phyloP scores from a whole-genome alignment of 1,140 invertebrate genomes.

The Pomacea maculata region DNA sequence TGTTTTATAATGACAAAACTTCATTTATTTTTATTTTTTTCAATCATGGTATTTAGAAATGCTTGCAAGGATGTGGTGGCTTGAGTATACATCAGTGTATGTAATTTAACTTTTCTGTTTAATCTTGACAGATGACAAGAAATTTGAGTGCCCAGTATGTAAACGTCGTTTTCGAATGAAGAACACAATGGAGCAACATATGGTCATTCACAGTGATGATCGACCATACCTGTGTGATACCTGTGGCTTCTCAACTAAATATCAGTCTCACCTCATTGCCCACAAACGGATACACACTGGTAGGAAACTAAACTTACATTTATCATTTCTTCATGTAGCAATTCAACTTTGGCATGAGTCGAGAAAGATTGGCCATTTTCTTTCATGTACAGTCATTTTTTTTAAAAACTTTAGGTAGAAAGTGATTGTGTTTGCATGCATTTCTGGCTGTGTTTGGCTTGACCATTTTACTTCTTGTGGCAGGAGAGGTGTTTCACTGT shows the following conservation, averaged over 20 bases:
- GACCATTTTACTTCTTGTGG: conserved; percentile 30
- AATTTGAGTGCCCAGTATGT: conserved; percentile 66
- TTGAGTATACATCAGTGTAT: neutral
- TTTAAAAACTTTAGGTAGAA: too few relatives aligned
- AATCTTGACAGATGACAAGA: conserved; percentile 19
- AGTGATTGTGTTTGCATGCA: too few relatives aligned
- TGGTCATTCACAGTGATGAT: conserved; percentile 69
- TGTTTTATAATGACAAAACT: too few relatives aligned
- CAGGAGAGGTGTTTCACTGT: conserved; percentile 72
- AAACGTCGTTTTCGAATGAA: conserved; percentile 69
- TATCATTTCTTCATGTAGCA: neutral
- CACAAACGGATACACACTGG: conserved; percentile 75
- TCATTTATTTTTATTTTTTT: neutral
- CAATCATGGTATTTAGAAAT: neutral
- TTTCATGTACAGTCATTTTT: too few relatives aligned
- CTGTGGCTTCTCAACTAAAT: conserved; percentile 76
- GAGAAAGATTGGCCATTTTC: too few relatives aligned
- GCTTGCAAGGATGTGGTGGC: neutral
- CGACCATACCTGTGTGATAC: conserved; percentile 72
- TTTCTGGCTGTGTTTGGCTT: neutral
- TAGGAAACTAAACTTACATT: conserved; percentile 30
- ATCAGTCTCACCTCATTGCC: conserved; percentile 74
- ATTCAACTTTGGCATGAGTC: neutral
- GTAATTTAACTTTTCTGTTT: neutral
- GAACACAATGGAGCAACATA: conserved; percentile 72